phyloP scores from a whole-genome alignment of 2,888 invertebrate species.

The Escarpia spicata region DNA sequence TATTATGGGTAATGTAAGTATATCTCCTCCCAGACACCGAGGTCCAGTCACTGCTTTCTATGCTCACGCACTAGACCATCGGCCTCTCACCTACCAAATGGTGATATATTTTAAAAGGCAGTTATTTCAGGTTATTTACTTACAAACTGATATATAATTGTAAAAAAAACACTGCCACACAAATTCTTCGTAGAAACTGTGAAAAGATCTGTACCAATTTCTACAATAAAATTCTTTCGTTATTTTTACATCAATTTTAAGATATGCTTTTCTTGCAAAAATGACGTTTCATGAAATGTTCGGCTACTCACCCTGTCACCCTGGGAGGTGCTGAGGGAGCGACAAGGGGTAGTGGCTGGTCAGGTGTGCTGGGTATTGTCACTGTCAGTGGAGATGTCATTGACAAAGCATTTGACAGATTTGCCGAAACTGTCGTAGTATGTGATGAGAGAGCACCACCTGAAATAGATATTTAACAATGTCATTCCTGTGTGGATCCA shows the following conservation, averaged over 20 bases:
- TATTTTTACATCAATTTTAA: not conserved
- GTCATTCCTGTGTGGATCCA: not conserved
- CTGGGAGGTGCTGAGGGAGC: constrained; percentile 22
- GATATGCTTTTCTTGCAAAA: not conserved
- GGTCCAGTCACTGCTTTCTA: no score
- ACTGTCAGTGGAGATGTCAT: not conserved
- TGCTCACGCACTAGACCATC: no score
- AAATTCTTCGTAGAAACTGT: not conserved
- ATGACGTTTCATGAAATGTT: not conserved
- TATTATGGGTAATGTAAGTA: no score
- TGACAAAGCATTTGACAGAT: not conserved
- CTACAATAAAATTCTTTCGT: not conserved
- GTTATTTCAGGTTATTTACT: no score
- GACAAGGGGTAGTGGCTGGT: constrained; percentile 26
- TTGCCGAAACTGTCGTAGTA: not conserved
- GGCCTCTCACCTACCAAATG: no score
- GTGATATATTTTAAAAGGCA: no score
- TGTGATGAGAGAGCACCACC: not conserved
- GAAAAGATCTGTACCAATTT: not conserved
- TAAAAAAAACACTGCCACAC: not conserved
- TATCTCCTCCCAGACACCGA: no score
- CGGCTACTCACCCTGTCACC: not conserved
- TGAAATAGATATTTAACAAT: not conserved
- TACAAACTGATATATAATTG: no score
- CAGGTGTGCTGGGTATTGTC: constrained; percentile 24